Conservation (phyloP, 2,888 invertebrate species). For the Nasonia oneida region DNA sequence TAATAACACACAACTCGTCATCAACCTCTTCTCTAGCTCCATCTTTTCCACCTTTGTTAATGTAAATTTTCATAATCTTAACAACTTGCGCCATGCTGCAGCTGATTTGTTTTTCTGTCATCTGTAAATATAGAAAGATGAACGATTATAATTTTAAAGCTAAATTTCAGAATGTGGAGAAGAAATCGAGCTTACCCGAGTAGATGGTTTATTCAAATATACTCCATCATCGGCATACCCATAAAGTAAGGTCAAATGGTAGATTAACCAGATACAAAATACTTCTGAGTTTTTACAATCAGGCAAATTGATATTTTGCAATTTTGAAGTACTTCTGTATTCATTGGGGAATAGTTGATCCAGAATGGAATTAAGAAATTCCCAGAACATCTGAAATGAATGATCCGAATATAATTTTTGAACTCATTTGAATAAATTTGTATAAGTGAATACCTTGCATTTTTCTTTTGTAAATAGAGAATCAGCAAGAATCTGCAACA, state of each 20-base stretch:
- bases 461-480: conserved; percentile 71
- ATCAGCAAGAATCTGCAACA: conserved; percentile 79
- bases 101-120: conserved; percentile 65
- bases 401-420: not conserved
- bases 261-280: conserved; percentile 80
- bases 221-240: conserved; percentile 76
- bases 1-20: conserved; percentile 79
- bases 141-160: conserved; percentile 28
- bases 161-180: conserved; percentile 34
- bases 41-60: conserved; percentile 76
- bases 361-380: conserved; percentile 76
- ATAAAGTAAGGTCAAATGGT: conserved; percentile 79
- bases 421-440: conserved; percentile 18
- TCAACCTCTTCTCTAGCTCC: conserved; percentile 78
- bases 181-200: conserved; percentile 67
- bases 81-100: conserved; percentile 80
- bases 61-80: conserved; percentile 78
- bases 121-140: conserved; percentile 47
- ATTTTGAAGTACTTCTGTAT: not conserved
- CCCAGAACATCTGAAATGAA: conserved; percentile 79
- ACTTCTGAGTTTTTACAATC: conserved; percentile 74
- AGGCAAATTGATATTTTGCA: conserved; percentile 57
- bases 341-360: conserved; percentile 70
- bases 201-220: conserved; percentile 71
- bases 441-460: conserved; percentile 67